phyloP scores from a whole-genome alignment of 2,797 vertebrate species.

The Knipowitschia caucasica region DNA sequence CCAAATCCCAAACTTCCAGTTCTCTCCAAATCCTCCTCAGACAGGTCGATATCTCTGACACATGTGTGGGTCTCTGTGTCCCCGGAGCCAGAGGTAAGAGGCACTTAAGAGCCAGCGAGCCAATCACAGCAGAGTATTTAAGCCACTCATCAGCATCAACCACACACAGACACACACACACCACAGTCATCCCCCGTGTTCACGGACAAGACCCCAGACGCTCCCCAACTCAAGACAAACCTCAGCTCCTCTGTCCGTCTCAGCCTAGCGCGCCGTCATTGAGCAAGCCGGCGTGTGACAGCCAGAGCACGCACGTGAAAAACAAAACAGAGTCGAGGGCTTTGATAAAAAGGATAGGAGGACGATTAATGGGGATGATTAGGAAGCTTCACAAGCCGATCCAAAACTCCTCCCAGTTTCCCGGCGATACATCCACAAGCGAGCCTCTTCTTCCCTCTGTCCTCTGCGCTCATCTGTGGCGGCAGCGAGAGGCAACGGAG shows the following conservation, averaged over 20 bases:
- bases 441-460: slow-evolving; percentile 58
- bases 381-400: slow-evolving; percentile 48
- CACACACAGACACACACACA: slow-evolving; percentile 27
- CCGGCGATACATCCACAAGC: slow-evolving; percentile 63
- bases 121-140: slow-evolving; percentile 83
- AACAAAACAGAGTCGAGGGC: slow-evolving; percentile 18
- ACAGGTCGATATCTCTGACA: slow-evolving; percentile 47
- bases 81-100: slow-evolving; percentile 77
- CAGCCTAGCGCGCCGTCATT: slow-evolving; percentile 74
- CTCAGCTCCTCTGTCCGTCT: slow-evolving; percentile 74
- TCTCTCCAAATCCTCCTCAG: slow-evolving; percentile 16
- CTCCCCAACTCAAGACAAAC: slow-evolving; percentile 67
- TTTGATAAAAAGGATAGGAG: slow-evolving; percentile 47
- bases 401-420: slow-evolving; percentile 68
- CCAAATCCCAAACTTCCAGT: slow-evolving; percentile 22
- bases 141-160: slow-evolving; percentile 43
- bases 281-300: slow-evolving; percentile 60
- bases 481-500: slow-evolving; percentile 76
- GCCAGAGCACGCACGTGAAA: slow-evolving; percentile 52
- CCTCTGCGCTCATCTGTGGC: slow-evolving; percentile 75
- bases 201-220: slow-evolving; percentile 36
- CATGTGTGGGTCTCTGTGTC: slow-evolving; percentile 80
- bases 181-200: slow-evolving; percentile 8
- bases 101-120: slow-evolving; percentile 68
- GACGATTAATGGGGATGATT: slow-evolving; percentile 66